phyloP scores from a whole-genome alignment of 2,113 vertebrate genomes.

The Butastur rufipennis region DNA sequence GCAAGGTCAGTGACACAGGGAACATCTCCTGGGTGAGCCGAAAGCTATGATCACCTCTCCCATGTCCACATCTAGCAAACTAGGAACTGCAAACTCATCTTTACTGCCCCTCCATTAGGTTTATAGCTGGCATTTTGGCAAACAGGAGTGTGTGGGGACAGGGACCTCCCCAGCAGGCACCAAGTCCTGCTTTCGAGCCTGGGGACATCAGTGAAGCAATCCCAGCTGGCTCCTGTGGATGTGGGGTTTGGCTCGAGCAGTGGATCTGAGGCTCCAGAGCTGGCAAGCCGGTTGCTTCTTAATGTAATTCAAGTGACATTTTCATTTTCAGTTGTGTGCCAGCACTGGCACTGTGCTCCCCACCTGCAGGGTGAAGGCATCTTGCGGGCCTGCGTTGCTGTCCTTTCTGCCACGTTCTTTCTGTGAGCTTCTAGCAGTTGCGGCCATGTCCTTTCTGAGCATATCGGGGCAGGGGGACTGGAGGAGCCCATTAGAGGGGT shows the following conservation, averaged over 20 bases:
- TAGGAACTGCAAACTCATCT: neutral
- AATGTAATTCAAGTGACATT: neutral
- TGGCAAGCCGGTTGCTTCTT: neutral
- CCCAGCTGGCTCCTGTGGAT: rapidly evolving
- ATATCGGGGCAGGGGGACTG: rapidly evolving
- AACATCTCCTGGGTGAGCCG: neutral
- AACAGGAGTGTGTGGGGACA: neutral
- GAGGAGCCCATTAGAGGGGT: neutral
- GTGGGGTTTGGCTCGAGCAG: rapidly evolving
- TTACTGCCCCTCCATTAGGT: neutral
- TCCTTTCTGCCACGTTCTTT: neutral
- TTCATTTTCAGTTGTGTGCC: neutral
- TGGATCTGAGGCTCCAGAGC: neutral
- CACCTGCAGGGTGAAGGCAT: neutral
- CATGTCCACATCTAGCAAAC: neutral
- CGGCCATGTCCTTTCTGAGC: neutral
- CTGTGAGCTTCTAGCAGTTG: neutral
- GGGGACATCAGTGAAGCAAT: neutral
- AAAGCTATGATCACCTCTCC: neutral
- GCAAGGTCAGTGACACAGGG: neutral
- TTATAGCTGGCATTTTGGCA: neutral
- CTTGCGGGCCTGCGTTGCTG: neutral
- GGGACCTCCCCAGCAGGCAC: neutral
- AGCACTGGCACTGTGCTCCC: neutral
- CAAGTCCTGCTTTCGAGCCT: neutral